These are phyloP conservation scores for Carabus problematicus DNA, from an alignment of 2,888 invertebrate species.

Conservation along the genomic window DNA sequence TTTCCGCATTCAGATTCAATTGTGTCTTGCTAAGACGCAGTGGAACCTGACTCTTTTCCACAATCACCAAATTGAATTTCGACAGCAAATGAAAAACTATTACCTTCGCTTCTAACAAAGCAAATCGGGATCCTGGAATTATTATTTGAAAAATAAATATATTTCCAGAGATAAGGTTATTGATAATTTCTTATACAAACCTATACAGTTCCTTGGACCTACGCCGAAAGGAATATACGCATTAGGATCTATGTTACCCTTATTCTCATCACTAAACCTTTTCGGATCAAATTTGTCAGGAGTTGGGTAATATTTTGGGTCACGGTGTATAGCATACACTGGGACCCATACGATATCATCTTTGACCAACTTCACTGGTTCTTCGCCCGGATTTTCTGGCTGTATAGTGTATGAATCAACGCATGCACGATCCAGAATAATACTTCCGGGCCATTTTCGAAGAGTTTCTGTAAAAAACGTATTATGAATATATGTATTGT, in stretches of 20 bases:
- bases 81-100: slow-evolving; percentile 25
- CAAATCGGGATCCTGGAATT: slow-evolving; percentile 57
- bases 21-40: slow-evolving; percentile 52
- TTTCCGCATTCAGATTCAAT: slow-evolving; percentile 55
- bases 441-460: slow-evolving; percentile 56
- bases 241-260: slow-evolving; percentile 49
- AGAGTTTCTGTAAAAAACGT: slow-evolving; percentile 59
- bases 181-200: slow-evolving; percentile 1
- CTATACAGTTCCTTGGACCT: slow-evolving; percentile 56
- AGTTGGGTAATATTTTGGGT: slow-evolving; percentile 54
- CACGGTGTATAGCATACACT: slow-evolving; percentile 53
- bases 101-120: slow-evolving; percentile 58
- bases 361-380: slow-evolving; percentile 52
- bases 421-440: slow-evolving; percentile 56
- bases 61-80: slow-evolving; percentile 11
- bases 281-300: slow-evolving; percentile 58
- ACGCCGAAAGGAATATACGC: slow-evolving; percentile 56
- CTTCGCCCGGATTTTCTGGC: slow-evolving; percentile 49
- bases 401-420: slow-evolving; percentile 51
- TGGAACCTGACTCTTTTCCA: slow-evolving; percentile 44
- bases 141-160: slow-evolving; percentile 3
- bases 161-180: neutral
- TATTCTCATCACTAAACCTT: slow-evolving; percentile 54
- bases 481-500: too few species aligned
- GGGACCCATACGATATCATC: slow-evolving; percentile 53